A percentile compares a stretch with the other conserved stretches of the same genome.
These are phyloP conservation scores for Tanypteryx hageni DNA, from an alignment of 2,888 invertebrate genomes.

Conservation along the genomic window DNA sequence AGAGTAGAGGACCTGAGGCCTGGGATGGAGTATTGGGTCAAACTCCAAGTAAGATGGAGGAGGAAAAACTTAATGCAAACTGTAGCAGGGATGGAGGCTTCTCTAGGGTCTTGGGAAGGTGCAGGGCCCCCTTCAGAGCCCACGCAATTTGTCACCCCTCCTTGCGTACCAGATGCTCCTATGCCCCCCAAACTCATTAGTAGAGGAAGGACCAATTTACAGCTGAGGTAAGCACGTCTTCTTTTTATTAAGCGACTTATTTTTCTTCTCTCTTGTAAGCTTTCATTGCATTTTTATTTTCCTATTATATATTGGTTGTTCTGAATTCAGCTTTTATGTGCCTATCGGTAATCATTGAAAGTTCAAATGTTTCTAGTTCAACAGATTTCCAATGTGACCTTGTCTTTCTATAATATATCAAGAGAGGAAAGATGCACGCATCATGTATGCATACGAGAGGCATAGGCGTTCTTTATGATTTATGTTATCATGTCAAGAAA, in stretches of 20 bases:
- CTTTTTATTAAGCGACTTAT: neutral
- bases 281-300: neutral
- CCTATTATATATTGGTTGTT: no score
- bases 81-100: slow-evolving; percentile 42
- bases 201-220: slow-evolving; percentile 84
- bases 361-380: no score
- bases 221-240: slow-evolving; percentile 76
- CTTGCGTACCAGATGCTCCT: slow-evolving; percentile 88
- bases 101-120: slow-evolving; percentile 78
- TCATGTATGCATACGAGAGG: no score
- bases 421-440: no score
- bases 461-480: no score
- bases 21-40: slow-evolving; percentile 91
- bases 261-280: neutral
- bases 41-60: slow-evolving; percentile 84
- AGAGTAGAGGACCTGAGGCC: slow-evolving; percentile 89
- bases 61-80: slow-evolving; percentile 50
- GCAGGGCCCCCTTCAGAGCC: slow-evolving; percentile 87
- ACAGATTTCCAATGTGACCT: no score
- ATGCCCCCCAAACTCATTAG: slow-evolving; percentile 84
- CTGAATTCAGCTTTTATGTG: no score
- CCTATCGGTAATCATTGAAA: no score
- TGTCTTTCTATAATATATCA: no score
- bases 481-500: no score
- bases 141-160: slow-evolving; percentile 87